Evolutionary conservation across 2,888 invertebrate species (phyloP).

Genomic region (Limnephilus rhombicus): DNA sequence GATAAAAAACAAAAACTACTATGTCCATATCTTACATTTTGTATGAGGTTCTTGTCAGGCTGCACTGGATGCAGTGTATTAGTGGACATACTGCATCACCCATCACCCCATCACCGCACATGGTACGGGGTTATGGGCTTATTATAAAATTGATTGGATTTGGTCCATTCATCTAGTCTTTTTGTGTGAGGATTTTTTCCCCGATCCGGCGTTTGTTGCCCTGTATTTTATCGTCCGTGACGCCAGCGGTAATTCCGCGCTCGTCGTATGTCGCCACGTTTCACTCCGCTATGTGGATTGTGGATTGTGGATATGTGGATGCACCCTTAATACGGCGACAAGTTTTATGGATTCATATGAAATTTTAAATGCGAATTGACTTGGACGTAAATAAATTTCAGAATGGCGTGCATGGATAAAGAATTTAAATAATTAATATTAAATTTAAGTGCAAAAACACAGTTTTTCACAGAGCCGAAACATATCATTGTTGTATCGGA

Average conservation of each 20-base stretch:
- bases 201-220: constrained; percentile 60
- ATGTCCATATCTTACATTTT: not conserved
- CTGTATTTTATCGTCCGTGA: constrained; percentile 65
- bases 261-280: constrained; percentile 54
- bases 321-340: not conserved
- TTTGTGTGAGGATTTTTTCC: constrained; percentile 60
- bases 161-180: constrained; percentile 63
- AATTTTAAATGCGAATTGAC: not conserved
- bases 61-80: not conserved
- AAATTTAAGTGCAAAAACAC: too few species aligned
- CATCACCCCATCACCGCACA: constrained; percentile 13
- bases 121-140: constrained; percentile 54
- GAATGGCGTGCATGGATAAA: too few species aligned
- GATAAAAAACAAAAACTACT: not conserved
- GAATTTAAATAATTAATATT: too few species aligned
- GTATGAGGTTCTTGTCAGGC: not conserved
- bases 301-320: not conserved
- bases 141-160: constrained; percentile 66
- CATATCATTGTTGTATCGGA: too few species aligned
- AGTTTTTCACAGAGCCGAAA: too few species aligned
- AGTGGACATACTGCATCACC: not conserved
- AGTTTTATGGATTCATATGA: not conserved
- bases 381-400: not conserved
- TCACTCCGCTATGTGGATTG: not conserved
- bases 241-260: constrained; percentile 58